A percentile compares a stretch with the other conserved stretches of the same genome.
phyloP scores from a whole-genome alignment of 2,888 invertebrate species.

The Mesochorus sp. region DNA sequence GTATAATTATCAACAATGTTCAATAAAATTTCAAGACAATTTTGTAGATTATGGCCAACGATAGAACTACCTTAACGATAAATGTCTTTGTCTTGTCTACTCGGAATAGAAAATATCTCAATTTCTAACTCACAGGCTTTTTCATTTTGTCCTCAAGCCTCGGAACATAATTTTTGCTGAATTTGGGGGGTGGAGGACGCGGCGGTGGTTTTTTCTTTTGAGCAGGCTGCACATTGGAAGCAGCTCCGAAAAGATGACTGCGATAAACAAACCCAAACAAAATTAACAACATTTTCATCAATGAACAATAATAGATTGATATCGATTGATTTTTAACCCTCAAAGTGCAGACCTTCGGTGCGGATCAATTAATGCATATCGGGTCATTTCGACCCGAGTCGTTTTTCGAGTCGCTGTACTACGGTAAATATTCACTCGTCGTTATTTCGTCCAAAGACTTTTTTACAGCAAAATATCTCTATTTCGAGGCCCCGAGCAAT shows the following conservation, averaged over 20 bases:
- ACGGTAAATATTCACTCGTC: too few relatives aligned
- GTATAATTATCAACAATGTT: too few relatives aligned
- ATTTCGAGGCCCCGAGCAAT: too few relatives aligned
- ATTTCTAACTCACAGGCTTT: constrained; percentile 71
- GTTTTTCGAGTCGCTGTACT: too few relatives aligned
- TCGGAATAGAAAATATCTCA: not conserved
- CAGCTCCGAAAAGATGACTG: constrained; percentile 75
- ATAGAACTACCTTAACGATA: too few relatives aligned
- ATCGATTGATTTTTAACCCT: not conserved
- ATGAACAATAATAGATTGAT: not conserved
- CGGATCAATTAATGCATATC: too few relatives aligned
- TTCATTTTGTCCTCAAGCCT: constrained; percentile 75
- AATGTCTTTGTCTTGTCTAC: not conserved
- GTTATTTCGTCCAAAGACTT: too few relatives aligned
- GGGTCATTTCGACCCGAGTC: too few relatives aligned
- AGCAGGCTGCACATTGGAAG: constrained; percentile 82
- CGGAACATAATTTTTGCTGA: constrained; percentile 72
- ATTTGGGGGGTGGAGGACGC: constrained; percentile 88
- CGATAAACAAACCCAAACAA: not conserved
- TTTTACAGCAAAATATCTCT: too few relatives aligned
- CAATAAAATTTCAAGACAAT: too few relatives aligned
- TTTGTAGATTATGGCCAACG: too few relatives aligned
- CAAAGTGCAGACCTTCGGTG: too few relatives aligned
- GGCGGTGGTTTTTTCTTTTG: constrained; percentile 89
- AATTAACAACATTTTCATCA: not conserved